These are phyloP conservation scores for Novumbra hubbsi DNA, from an alignment of 2,797 vertebrate species.

Conservation along the genomic window DNA sequence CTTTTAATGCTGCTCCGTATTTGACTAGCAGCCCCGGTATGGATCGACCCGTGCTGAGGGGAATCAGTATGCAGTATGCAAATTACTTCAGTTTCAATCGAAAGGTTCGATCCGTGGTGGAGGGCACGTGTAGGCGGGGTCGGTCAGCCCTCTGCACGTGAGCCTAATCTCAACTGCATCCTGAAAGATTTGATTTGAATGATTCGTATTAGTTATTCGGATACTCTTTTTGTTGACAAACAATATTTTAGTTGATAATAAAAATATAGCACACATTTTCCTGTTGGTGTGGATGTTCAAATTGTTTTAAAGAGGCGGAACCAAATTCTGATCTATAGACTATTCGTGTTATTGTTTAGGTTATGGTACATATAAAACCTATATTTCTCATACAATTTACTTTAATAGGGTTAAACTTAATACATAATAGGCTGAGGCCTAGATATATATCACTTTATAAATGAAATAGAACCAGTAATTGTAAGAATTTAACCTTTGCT, in stretches of 20 bases:
- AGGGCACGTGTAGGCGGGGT: conserved; percentile 83
- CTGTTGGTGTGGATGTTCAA: too few relatives aligned
- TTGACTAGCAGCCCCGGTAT: conserved; percentile 94
- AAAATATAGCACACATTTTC: not conserved
- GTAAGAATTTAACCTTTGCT: not conserved
- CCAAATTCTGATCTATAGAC: not conserved
- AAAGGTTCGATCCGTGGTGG: conserved; percentile 95
- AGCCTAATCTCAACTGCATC: conserved; percentile 67
- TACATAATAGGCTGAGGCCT: not conserved
- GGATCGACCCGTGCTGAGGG: conserved; percentile 86
- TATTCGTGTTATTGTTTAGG: not conserved
- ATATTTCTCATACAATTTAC: not conserved
- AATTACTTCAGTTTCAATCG: conserved; percentile 99
- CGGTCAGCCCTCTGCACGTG: conserved; percentile 89
- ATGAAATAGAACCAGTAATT: not conserved
- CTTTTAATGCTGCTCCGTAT: conserved; percentile 88
- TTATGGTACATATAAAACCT: not conserved
- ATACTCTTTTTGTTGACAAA: conserved; percentile 21
- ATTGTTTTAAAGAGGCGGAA: not conserved
- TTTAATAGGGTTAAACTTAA: not conserved
- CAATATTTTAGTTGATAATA: not conserved
- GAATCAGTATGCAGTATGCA: conserved; percentile 99
- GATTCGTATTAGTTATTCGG: conserved; percentile 7
- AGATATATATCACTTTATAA: not conserved
- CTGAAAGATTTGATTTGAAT: not conserved